Percentiles rank a stretch among this genome's conserved stretches.
phyloP scores from a whole-genome alignment of 2,113 vertebrate genomes.

The Campylorhamphus procurvoides region DNA sequence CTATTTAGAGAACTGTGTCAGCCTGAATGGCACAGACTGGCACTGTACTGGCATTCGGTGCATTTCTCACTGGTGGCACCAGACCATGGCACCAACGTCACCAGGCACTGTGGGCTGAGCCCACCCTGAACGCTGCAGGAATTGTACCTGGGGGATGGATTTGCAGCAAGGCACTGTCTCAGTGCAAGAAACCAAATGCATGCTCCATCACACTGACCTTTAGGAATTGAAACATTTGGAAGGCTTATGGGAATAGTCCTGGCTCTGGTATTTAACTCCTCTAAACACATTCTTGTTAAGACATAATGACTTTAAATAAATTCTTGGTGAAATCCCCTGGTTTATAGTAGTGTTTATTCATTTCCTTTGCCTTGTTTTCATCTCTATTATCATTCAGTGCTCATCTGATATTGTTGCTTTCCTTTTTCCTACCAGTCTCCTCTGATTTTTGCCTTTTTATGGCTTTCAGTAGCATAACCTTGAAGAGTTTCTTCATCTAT shows the following conservation, averaged over 20 bases:
- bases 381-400: background rate
- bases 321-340: background rate
- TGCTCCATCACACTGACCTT: conserved; percentile 27
- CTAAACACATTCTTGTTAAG: background rate
- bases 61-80: background rate
- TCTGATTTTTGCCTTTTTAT: background rate
- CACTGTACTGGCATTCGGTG: background rate
- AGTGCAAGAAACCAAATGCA: background rate
- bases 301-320: background rate
- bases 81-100: background rate
- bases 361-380: background rate
- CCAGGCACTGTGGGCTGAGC: background rate
- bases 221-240: conserved; percentile 13
- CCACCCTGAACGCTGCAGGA: background rate
- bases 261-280: conserved; percentile 10
- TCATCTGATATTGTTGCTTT: background rate
- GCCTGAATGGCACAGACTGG: fast-evolving
- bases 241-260: background rate
- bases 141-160: background rate
- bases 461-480: conserved; percentile 73
- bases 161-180: background rate
- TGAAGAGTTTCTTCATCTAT: conserved; percentile 69
- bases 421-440: background rate
- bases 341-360: background rate
- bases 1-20: background rate